Evolutionary conservation across 2,888 invertebrate species (phyloP), one percentile per base, ranked within the genome.

Genomic region (Drosophila infuscata): DNA sequence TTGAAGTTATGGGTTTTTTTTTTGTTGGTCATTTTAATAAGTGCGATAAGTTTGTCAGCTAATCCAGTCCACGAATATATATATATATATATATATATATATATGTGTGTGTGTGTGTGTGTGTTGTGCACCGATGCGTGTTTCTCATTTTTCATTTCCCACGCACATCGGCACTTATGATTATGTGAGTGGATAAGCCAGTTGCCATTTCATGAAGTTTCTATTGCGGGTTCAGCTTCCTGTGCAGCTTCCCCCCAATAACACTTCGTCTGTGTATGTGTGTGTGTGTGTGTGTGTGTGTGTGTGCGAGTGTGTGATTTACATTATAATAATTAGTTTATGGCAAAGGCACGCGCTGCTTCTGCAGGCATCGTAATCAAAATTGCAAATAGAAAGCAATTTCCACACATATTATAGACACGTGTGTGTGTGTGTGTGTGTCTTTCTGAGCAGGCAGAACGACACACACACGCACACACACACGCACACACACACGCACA

Each of bases 311-410:
- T 72, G 67, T 81, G 63, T 75, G 84, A 81, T 81, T 83, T 67
- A 66, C 79, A 82, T 82, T 82, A 81, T 78, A 81, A 74, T 82
- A 83, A 82, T 82, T 83, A 79, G 82, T 82, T 81, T 83, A 74
- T 72, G 79, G 65, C 66, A 70, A 67, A 70, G 76, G 67, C 75
- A 77, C 61, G 51, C 61, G 58, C 56, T 70, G 76, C 60, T 66
- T 35, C 29, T 20, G 60, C 38, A 7, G 29, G 61, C 66, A 60
- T 65, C 63, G 62, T 52, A 64, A 82, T 78, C 81, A 82, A 75
- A 83, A 81, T 83, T 83, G 82, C 82, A 82, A 78, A 83, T 81
- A 75, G 70, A 78, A 83, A 81, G 82, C 79, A 81, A 79, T 82
- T 81, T 79, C 73, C 66, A 79, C 83, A 73, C 73, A 67, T 78